These are phyloP conservation scores for Parus major DNA, from an alignment of 2,113 vertebrate genomes.

Conservation along the genomic window DNA sequence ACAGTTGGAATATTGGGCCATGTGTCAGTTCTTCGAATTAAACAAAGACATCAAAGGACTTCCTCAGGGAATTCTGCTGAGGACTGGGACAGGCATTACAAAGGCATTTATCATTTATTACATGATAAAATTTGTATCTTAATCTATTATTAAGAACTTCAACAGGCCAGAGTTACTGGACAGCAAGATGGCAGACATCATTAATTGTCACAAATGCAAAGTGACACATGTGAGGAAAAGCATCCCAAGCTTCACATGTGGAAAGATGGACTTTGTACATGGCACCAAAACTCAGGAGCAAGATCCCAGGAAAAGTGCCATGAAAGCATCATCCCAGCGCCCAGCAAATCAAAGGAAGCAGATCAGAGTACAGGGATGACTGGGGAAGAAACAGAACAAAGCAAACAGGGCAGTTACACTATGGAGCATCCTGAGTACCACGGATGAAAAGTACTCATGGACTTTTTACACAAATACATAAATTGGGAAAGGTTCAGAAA, in stretches of 20 bases:
- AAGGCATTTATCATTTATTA: too few species aligned
- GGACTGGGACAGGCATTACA: not conserved
- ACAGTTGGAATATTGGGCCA: not conserved
- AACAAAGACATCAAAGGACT: not conserved
- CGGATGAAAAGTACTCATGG: not conserved
- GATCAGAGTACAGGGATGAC: not conserved
- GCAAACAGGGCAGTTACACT: not conserved
- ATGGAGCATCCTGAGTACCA: not conserved
- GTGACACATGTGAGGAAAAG: accelerated
- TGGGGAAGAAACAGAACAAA: not conserved
- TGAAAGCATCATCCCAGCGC: not conserved
- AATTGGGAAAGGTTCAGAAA: not conserved
- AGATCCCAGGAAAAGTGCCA: not conserved
- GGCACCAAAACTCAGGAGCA: not conserved
- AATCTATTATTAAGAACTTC: not conserved
- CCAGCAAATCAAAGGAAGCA: not conserved
- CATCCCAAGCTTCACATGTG: not conserved
- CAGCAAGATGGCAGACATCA: not conserved
- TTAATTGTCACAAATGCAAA: not conserved
- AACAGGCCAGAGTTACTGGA: not conserved
- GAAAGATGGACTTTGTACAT: not conserved
- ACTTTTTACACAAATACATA: not conserved
- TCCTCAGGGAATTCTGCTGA: not conserved
- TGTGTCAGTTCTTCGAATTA: not conserved
- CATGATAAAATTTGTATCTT: not conserved